Evolutionary conservation across 2,797 vertebrate genomes (phyloP).

Genomic region (Hyperoplus immaculatus): DNA sequence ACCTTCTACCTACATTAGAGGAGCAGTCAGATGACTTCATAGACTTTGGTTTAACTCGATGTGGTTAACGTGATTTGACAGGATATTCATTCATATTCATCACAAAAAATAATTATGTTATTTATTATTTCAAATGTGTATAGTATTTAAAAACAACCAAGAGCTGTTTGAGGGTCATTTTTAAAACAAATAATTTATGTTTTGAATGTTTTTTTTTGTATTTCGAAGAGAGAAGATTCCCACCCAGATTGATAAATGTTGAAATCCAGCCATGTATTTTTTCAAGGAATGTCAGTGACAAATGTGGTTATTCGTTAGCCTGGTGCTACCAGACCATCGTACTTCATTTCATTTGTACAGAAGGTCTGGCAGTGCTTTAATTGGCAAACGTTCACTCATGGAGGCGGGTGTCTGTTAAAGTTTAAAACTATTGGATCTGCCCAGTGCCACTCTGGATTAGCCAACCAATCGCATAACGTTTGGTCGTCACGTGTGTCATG

Average conservation of each 20-base stretch:
- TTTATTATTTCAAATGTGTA: neutral
- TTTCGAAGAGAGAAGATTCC: neutral
- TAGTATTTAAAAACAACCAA: neutral
- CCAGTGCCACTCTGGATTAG: no score
- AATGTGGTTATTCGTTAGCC: no score
- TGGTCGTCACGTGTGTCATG: no score
- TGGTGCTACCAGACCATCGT: no score
- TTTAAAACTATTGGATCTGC: no score
- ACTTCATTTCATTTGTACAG: no score
- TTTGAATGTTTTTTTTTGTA: neutral
- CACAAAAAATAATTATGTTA: neutral
- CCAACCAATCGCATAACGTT: no score
- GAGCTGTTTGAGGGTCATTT: constrained; percentile 15
- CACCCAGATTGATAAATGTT: neutral
- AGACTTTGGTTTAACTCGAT: constrained; percentile 35
- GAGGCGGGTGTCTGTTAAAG: no score
- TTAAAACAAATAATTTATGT: constrained; percentile 8
- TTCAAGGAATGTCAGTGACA: constrained; percentile 41
- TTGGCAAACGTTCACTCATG: no score
- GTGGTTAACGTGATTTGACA: constrained; percentile 24
- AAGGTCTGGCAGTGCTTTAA: no score
- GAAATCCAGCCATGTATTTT: constrained; percentile 43
- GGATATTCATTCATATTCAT: constrained; percentile 15
- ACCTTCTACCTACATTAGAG: constrained; percentile 91
- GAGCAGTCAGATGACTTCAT: constrained; percentile 6